These are phyloP conservation scores for Dermochelys coriacea DNA, from an alignment of 2,797 vertebrate genomes.

Conservation along the genomic window DNA sequence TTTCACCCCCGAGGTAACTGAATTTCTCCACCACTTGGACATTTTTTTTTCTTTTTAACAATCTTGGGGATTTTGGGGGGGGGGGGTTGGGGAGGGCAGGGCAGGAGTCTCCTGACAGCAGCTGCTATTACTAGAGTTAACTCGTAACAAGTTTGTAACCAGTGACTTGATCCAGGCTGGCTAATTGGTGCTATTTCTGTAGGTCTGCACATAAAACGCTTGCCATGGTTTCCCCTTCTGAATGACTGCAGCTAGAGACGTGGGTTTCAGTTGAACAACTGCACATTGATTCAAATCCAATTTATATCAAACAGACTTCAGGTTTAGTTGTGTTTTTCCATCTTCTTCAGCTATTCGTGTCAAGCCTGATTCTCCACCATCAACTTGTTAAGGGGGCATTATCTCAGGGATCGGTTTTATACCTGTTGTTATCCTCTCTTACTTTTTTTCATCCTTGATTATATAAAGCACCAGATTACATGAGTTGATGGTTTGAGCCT, in stretches of 20 bases:
- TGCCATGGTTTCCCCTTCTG: background rate
- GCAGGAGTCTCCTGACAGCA: background rate
- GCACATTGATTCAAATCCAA: conserved; percentile 3
- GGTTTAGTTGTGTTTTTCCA: background rate
- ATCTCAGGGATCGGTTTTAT: background rate
- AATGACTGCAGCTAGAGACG: background rate
- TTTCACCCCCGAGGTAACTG: background rate
- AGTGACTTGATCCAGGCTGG: background rate
- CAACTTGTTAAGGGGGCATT: background rate
- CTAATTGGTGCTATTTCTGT: conserved; percentile 39
- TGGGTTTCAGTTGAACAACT: conserved; percentile 1
- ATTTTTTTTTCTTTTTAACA: background rate
- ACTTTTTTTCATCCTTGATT: background rate
- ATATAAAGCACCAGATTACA: background rate
- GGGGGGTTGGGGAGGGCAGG: too few species aligned
- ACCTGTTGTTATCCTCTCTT: background rate
- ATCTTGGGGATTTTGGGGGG: background rate
- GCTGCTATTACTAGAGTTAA: background rate
- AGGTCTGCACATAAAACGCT: background rate
- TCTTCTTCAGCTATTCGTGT: background rate
- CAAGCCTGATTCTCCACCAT: background rate
- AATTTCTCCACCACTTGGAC: background rate
- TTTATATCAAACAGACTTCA: conserved; percentile 2
- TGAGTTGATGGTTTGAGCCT: background rate
- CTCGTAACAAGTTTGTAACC: background rate